These are phyloP conservation scores for Rhinoptilus africanus DNA, from an alignment of 2,113 vertebrate species.

Conservation along the genomic window DNA sequence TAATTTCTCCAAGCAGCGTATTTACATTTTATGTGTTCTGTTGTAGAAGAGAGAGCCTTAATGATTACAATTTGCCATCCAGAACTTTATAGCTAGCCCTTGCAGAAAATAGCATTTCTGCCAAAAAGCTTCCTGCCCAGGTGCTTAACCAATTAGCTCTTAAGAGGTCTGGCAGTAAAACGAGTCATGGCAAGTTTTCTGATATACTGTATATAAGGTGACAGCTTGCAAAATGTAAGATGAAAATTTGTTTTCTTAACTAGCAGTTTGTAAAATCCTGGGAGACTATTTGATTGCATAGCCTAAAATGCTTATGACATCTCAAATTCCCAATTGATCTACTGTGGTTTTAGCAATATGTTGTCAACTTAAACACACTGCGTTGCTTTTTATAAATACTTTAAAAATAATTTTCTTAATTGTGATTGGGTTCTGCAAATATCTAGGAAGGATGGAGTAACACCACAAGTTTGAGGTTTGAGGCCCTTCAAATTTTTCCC, in stretches of 20 bases:
- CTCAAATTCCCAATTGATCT: slow-evolving; percentile 59
- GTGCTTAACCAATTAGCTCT: slow-evolving; percentile 83
- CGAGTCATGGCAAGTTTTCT: slow-evolving; percentile 71
- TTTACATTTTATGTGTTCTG: slow-evolving; percentile 67
- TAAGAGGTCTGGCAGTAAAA: slow-evolving; percentile 76
- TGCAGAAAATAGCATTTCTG: slow-evolving; percentile 77
- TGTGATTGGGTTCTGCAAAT: slow-evolving; percentile 17
- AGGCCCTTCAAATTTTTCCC: neutral
- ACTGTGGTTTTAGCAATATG: slow-evolving; percentile 51
- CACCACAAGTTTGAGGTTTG: neutral
- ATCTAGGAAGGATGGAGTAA: neutral
- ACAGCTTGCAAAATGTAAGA: slow-evolving; percentile 79
- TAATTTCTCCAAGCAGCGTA: slow-evolving; percentile 60
- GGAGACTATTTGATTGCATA: slow-evolving; percentile 66
- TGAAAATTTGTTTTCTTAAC: slow-evolving; percentile 81
- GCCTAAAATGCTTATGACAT: slow-evolving; percentile 67
- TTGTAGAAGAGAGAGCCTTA: slow-evolving; percentile 73
- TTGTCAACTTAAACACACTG: slow-evolving; percentile 51
- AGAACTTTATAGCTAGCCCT: slow-evolving; percentile 76
- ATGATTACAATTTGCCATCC: slow-evolving; percentile 81
- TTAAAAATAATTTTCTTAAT: slow-evolving; percentile 22
- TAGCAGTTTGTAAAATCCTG: slow-evolving; percentile 74
- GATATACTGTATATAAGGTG: slow-evolving; percentile 74
- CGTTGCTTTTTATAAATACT: slow-evolving; percentile 33
- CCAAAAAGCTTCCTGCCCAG: slow-evolving; percentile 82